phyloP scores from a whole-genome alignment of 2,888 invertebrate species.

The Pecten maximus region DNA sequence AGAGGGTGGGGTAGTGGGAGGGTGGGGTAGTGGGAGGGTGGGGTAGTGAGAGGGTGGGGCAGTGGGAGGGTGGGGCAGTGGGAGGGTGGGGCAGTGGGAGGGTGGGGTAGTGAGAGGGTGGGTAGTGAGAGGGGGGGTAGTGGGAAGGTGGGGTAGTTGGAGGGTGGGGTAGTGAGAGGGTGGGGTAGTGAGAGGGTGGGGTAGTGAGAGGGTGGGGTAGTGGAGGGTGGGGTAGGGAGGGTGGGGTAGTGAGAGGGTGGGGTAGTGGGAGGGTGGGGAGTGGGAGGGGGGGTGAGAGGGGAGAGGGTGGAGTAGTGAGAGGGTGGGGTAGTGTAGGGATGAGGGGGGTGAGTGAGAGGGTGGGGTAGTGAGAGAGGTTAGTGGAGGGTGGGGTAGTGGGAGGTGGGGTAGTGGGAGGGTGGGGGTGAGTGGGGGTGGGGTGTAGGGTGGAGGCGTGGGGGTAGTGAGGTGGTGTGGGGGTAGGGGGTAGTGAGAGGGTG shows the following conservation, averaged over 20 bases:
- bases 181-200: slow-evolving; percentile 3
- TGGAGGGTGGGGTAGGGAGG: slow-evolving; percentile 38
- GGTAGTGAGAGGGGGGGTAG: neutral
- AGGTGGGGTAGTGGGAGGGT: neutral
- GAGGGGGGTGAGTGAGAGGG: slow-evolving; percentile 42
- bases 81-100: neutral
- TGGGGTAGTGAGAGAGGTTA: neutral
- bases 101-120: neutral
- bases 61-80: neutral
- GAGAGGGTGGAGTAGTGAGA: neutral
- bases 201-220: neutral
- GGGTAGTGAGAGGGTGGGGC: neutral
- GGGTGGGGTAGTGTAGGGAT: too few relatives aligned
- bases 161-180: neutral
- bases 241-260: neutral
- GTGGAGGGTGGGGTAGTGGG: neutral
- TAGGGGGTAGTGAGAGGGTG: slow-evolving; percentile 37
- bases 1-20: slow-evolving; percentile 46
- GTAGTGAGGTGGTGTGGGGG: slow-evolving; percentile 36
- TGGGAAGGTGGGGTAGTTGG: neutral
- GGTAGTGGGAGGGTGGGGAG: slow-evolving; percentile 35
- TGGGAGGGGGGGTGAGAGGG: neutral
- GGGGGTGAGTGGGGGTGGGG: neutral
- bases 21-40: neutral
- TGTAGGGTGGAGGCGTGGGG: too few relatives aligned